Percentiles rank a stretch among this genome's conserved stretches.
These are phyloP conservation scores for Psococerastis gibbosa DNA, from an alignment of 2,888 invertebrate genomes.

Conservation along the genomic window DNA sequence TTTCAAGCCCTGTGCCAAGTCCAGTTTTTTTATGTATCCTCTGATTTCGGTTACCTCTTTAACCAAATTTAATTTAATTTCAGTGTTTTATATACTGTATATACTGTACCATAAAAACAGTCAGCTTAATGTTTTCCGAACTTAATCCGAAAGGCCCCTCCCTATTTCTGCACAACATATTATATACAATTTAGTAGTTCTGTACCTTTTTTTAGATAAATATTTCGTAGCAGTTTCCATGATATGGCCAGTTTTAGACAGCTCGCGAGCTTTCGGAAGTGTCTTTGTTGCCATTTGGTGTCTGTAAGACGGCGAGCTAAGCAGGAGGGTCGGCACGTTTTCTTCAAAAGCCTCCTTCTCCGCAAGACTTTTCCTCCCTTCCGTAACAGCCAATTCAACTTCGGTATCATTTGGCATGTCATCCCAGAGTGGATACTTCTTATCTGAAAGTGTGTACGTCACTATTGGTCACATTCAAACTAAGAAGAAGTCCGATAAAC, in stretches of 20 bases:
- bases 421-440: constrained; percentile 14
- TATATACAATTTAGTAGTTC: no score
- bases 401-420: constrained; percentile 24
- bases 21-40: no score
- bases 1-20: no score
- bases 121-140: no score
- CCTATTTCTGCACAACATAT: no score
- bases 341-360: constrained; percentile 35
- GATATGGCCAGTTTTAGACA: constrained; percentile 46
- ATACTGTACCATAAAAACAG: no score
- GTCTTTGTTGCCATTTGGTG: constrained; percentile 54
- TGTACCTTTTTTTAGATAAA: constrained; percentile 22
- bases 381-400: constrained; percentile 31
- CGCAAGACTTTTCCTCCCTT: constrained; percentile 36
- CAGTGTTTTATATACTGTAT: no score
- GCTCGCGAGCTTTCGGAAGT: constrained; percentile 34
- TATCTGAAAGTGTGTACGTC: constrained; percentile 15
- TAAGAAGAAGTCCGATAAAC: no score
- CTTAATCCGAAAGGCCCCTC: no score
- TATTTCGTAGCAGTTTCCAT: constrained; percentile 46
- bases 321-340: constrained; percentile 14
- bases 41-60: no score
- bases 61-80: no score
- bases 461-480: no score
- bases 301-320: constrained; percentile 23